These are phyloP conservation scores for Schizopygopsis malacanthus DNA, from an alignment of 2,797 vertebrate genomes.

Conservation along the genomic window DNA sequence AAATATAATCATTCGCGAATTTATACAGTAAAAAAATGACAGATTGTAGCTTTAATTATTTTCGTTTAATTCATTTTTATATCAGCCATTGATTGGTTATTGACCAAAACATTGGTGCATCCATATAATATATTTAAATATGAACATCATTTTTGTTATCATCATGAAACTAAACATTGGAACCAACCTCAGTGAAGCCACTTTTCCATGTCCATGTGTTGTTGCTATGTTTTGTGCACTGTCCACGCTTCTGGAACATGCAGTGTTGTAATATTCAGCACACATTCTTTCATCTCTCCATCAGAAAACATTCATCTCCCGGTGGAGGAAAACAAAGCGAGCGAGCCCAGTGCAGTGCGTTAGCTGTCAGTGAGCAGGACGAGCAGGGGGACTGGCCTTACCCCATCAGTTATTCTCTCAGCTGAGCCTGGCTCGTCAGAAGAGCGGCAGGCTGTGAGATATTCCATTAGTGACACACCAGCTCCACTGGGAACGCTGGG, in stretches of 20 bases:
- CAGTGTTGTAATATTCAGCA: conserved; percentile 25
- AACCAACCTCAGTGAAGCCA: not conserved
- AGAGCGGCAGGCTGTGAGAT: conserved; percentile 48
- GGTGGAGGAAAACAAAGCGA: conserved; percentile 39
- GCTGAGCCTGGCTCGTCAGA: conserved; percentile 33
- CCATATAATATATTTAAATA: not conserved
- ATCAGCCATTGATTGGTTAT: not conserved
- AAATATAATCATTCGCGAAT: not conserved
- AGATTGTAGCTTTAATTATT: too few species aligned
- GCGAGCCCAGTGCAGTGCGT: not conserved
- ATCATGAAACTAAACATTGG: not conserved
- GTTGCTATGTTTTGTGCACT: not conserved
- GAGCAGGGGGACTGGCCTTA: conserved; percentile 28
- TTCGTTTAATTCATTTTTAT: not conserved
- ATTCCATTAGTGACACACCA: conserved; percentile 44
- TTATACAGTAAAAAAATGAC: not conserved
- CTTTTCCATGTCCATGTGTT: conserved; percentile 10
- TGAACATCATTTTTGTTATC: not conserved
- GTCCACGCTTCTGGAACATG: conserved; percentile 1
- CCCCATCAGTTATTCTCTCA: conserved; percentile 48
- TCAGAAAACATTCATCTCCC: conserved; percentile 43
- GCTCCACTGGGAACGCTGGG: conserved; percentile 26
- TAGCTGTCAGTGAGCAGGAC: conserved; percentile 42
- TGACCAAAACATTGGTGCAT: not conserved
- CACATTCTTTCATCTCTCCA: conserved; percentile 20